A percentile compares a stretch with the other conserved stretches of the same genome.
These are phyloP conservation scores for Leptinotarsa undecemlineata DNA, from an alignment of 1,140 invertebrate species.

Conservation along the genomic window DNA sequence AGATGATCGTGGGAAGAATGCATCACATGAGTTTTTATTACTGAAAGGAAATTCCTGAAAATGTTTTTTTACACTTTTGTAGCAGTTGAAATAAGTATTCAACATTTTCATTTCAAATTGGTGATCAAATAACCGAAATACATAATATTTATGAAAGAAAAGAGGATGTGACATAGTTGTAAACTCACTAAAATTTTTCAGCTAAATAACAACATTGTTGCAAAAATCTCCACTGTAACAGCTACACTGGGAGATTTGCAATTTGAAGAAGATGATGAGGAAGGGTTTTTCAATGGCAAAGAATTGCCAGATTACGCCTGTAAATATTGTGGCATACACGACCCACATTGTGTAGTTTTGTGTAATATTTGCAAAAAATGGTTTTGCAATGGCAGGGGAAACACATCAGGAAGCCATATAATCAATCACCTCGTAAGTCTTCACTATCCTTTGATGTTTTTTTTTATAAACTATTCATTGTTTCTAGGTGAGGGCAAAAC, in stretches of 20 bases:
- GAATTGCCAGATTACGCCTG: conserved; percentile 93
- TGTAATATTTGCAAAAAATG: conserved; percentile 99
- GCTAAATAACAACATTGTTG: conserved; percentile 74
- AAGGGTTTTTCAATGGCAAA: conserved; percentile 84
- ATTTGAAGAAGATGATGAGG: conserved; percentile 91
- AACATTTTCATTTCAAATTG: no score
- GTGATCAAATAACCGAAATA: no score
- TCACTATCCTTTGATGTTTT: not conserved
- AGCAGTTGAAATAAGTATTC: no score
- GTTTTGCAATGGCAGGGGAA: conserved; percentile 99
- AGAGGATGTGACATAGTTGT: no score
- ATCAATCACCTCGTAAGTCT: conserved; percentile 87
- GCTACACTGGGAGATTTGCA: conserved; percentile 80
- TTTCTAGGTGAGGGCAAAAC: conserved; percentile 81
- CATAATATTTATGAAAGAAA: no score
- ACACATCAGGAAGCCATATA: conserved; percentile 97
- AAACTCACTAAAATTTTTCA: conserved; percentile 50
- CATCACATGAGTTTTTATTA: no score
- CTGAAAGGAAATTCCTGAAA: no score
- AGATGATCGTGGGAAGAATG: no score
- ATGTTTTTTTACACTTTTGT: no score
- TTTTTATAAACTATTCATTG: not conserved
- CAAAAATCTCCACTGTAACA: conserved; percentile 72
- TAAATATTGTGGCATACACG: conserved; percentile 98
- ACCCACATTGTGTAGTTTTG: conserved; percentile 95